Evolutionary conservation across 2,113 vertebrate species (phyloP).

Genomic region (Solea senegalensis): DNA sequence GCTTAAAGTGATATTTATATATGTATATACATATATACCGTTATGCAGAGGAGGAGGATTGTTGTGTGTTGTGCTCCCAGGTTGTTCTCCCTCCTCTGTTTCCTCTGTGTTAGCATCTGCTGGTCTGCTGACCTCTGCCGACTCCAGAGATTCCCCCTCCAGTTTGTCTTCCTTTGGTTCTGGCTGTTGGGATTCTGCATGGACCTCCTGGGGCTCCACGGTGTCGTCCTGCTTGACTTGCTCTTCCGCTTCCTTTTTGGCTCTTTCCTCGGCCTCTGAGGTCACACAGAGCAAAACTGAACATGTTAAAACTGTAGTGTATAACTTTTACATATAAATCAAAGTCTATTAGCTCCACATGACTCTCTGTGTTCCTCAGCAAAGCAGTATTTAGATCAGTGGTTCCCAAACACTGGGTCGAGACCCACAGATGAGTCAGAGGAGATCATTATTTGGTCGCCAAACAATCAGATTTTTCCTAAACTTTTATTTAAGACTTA

Average conservation of each 20-base stretch:
- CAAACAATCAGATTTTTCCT: too few species aligned
- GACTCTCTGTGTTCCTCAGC: too few species aligned
- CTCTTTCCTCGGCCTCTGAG: slow-evolving; percentile 86
- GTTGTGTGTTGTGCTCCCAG: slow-evolving; percentile 53
- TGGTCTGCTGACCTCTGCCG: slow-evolving; percentile 69
- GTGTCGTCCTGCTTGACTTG: slow-evolving; percentile 77
- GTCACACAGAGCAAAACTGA: slow-evolving; percentile 24
- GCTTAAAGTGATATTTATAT: slow-evolving; percentile 48
- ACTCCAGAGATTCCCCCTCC: slow-evolving; percentile 42
- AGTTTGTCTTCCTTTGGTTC: slow-evolving; percentile 65
- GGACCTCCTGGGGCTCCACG: slow-evolving; percentile 71
- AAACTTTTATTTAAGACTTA: too few species aligned
- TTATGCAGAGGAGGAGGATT: slow-evolving; percentile 76
- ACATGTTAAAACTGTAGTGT: too few species aligned
- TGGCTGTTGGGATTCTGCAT: slow-evolving; percentile 66
- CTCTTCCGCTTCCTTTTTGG: slow-evolving; percentile 82
- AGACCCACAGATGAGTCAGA: too few species aligned
- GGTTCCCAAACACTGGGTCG: too few species aligned
- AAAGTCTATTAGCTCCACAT: too few species aligned
- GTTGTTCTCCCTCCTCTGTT: slow-evolving; percentile 48
- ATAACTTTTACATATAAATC: too few species aligned
- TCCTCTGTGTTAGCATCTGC: slow-evolving; percentile 66
- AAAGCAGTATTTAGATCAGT: too few species aligned
- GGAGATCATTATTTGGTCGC: too few species aligned
- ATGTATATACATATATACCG: slow-evolving; percentile 63